These are phyloP conservation scores for Bombylius major DNA, from an alignment of 2,888 invertebrate species.

Conservation along the genomic window DNA sequence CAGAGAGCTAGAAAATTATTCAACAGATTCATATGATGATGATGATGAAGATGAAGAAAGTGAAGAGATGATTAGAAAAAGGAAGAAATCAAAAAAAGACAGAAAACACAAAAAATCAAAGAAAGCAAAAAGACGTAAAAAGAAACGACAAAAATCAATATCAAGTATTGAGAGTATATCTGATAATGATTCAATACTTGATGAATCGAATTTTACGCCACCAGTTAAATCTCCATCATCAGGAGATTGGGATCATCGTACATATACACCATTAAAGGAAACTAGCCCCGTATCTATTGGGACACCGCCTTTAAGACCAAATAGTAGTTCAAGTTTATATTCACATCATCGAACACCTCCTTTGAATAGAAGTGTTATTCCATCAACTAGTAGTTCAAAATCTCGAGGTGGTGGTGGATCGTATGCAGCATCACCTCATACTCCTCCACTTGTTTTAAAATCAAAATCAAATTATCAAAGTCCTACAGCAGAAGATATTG, in stretches of 20 bases:
- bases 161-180: constrained; percentile 55
- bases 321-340: constrained; percentile 20
- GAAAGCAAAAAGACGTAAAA: constrained; percentile 54
- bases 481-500: constrained; percentile 13
- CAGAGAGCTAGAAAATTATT: constrained; percentile 26
- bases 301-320: constrained; percentile 31
- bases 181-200: constrained; percentile 38
- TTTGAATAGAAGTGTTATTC: constrained; percentile 17
- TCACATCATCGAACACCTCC: constrained; percentile 19
- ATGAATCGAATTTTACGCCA: constrained; percentile 31
- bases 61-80: constrained; percentile 44
- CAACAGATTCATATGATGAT: constrained; percentile 17
- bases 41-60: constrained; percentile 42
- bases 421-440: constrained; percentile 30
- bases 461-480: constrained; percentile 15
- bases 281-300: constrained; percentile 31
- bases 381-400: constrained; percentile 18
- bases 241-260: constrained; percentile 11
- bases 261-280: constrained; percentile 24
- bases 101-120: constrained; percentile 60
- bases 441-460: constrained; percentile 28
- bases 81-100: constrained; percentile 34
- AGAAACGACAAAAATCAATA: constrained; percentile 52
- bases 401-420: background rate
- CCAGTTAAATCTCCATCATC: constrained; percentile 18